These are phyloP conservation scores for Scarus forsteni DNA, from an alignment of 2,797 vertebrate genomes.

Conservation along the genomic window DNA sequence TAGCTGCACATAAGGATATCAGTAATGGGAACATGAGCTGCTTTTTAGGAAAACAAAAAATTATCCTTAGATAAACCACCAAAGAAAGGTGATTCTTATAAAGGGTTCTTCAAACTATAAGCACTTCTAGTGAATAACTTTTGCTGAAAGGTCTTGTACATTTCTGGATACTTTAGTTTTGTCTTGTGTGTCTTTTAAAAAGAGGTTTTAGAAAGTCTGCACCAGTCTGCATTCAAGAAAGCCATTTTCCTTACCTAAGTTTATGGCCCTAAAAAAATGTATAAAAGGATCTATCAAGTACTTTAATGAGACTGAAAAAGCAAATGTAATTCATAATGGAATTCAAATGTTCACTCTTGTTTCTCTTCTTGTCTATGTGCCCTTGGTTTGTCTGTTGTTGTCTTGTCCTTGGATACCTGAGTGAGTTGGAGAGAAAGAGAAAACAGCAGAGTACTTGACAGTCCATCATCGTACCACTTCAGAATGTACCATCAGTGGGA, in stretches of 20 bases:
- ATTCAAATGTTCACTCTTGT: conserved; percentile 27
- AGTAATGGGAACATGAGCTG: no score
- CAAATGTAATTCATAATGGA: conserved; percentile 33
- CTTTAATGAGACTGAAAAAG: conserved; percentile 14
- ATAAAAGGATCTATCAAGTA: neutral
- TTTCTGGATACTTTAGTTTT: neutral
- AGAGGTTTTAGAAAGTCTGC: neutral
- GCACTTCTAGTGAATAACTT: neutral
- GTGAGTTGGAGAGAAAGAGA: conserved; percentile 34
- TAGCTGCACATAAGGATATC: no score
- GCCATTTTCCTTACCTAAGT: conserved; percentile 3
- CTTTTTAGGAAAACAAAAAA: no score
- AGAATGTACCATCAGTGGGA: conserved; percentile 55
- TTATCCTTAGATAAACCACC: no score
- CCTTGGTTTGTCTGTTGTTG: conserved; percentile 57
- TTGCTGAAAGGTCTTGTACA: conserved; percentile 3
- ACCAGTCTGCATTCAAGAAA: neutral
- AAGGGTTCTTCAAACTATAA: no score
- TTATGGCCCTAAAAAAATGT: conserved; percentile 19
- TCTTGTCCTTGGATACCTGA: conserved; percentile 66
- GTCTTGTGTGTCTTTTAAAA: neutral
- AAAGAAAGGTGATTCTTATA: no score
- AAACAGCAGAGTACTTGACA: conserved; percentile 58
- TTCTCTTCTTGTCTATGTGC: conserved; percentile 23
- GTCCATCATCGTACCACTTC: conserved; percentile 58